Conservation (phyloP, 1,140 invertebrate genomes). For the Zaprionus vittiger region DNA sequence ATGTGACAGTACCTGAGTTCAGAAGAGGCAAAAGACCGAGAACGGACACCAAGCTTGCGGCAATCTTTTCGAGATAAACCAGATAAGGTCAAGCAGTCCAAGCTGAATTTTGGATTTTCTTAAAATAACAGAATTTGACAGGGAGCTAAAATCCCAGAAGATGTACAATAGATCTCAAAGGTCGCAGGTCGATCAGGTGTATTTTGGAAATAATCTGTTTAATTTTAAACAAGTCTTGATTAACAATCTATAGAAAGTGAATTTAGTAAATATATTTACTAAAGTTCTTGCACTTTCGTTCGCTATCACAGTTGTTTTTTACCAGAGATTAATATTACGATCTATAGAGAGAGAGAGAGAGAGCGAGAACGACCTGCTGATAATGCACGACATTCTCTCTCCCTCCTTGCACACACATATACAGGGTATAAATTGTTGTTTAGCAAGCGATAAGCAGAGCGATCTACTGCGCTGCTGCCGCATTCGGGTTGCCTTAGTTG, state of each 20-base stretch:
- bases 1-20: too few species aligned
- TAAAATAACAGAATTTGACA: too few species aligned
- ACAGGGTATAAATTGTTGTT: constrained; percentile 4
- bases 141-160: too few species aligned
- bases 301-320: background rate
- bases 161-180: too few species aligned
- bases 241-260: background rate
- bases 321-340: background rate
- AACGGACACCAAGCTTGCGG: too few species aligned
- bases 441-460: constrained; percentile 25
- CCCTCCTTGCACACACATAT: background rate
- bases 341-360: background rate
- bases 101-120: too few species aligned
- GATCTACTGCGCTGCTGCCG: background rate
- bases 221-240: too few species aligned
- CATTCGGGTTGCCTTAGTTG: constrained; percentile 26
- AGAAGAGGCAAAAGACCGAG: too few species aligned
- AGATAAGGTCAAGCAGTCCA: too few species aligned
- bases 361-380: background rate
- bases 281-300: background rate
- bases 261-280: background rate
- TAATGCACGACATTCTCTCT: constrained; percentile 6
- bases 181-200: too few species aligned
- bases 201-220: too few species aligned
- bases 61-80: too few species aligned